Base-by-base conservation (phyloP, 2,113 vertebrate genomes). In the Hemiprocne comata region DNA sequence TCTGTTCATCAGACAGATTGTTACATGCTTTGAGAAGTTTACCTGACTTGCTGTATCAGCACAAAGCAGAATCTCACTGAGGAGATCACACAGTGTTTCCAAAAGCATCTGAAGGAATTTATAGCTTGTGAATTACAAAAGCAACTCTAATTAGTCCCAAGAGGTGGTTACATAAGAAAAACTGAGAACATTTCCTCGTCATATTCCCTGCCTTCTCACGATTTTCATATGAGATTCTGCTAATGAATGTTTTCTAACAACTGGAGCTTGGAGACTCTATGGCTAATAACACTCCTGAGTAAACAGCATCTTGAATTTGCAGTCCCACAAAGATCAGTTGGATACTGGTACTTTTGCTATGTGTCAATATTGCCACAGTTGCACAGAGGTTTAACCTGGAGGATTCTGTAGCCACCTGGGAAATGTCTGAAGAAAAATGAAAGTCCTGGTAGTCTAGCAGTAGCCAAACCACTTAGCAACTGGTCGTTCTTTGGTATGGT, bases 101-200 rank as follows among this genome's bases (percentile, higher is more conserved):
- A 95, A 95, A 96, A 96, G 66, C 71, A 78, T 90, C 38, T 87
- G 90, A 95, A 97, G 89, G 95, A 97, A 97, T 97, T 97, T 96
- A 98, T 94, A 96, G 89, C 91, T 90, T 86, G 87, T 87, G 94
- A 97, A 97, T 97, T 97, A 97, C 94, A 97, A 97, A 96, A 98
- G 95, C 93, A 94, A 58, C 89, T 90, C 85, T 98, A 98, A 98
- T 98, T 97, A 97, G 96, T 96, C 98, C 96, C 87, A 0, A 94
- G 97, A 97, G 98, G 83, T 86, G 80, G 87, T 96, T 97, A 90
- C 90, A 75, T 96, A 95, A 98, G 97, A 94, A 96, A 94, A 93
- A 83, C 64, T 12, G 73, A 98, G 94, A 97, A 92, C 67, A 78
- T 34, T 94, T 82, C 93, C 95, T 94, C 17, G 14, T 97, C 93